These are phyloP conservation scores for Ridgeia piscesae DNA, from an alignment of 1,140 invertebrate genomes.

Conservation along the genomic window DNA sequence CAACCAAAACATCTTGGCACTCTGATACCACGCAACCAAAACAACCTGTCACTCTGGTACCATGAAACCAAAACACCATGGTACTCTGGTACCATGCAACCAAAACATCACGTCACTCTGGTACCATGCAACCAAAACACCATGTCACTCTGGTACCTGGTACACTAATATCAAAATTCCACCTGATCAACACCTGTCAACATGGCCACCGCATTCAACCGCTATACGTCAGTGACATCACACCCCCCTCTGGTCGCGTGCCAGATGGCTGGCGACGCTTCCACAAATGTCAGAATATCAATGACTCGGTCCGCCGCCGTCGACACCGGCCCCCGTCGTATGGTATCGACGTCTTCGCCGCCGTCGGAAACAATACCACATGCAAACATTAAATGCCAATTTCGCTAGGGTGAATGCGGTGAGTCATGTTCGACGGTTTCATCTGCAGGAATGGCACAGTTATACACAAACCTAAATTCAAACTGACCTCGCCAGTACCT, in stretches of 20 bases:
- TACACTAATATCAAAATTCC: background rate
- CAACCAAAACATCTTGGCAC: too few relatives aligned
- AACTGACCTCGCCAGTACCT: background rate
- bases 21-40: background rate
- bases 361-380: background rate
- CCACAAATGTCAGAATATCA: background rate
- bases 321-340: background rate
- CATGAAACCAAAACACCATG: background rate
- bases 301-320: background rate
- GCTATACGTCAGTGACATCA: background rate
- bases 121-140: too few relatives aligned
- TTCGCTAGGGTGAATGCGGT: background rate
- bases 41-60: background rate
- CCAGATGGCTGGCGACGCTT: background rate
- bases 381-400: slow-evolving; percentile 1
- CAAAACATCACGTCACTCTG: too few relatives aligned
- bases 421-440: background rate
- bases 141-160: too few relatives aligned
- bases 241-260: background rate
- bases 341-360: background rate
- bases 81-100: too few relatives aligned
- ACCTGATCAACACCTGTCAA: background rate
- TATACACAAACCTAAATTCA: background rate
- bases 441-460: background rate
- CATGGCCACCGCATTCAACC: background rate